Base-by-base conservation (phyloP, 2,113 vertebrate species). In the Sprattus sprattus region DNA sequence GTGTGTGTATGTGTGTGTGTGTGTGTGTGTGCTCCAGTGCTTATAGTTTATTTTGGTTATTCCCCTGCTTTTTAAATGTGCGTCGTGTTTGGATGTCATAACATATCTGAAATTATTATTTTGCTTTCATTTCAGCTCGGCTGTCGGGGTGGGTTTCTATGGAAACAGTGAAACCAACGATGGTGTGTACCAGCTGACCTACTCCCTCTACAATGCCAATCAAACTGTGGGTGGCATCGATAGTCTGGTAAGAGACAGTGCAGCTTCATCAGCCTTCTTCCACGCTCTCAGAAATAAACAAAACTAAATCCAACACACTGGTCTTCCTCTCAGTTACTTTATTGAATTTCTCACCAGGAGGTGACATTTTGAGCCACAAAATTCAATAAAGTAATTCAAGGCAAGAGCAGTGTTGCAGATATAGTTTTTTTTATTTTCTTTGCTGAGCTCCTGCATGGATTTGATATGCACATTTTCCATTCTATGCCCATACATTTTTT, bases 91-190 rank as follows among this genome's bases (percentile, higher is more conserved):
- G 11, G 28, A 32, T 83, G 75, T 78, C 28, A 60, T 39, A 32
- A 84, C 84, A 84, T 81, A 86, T 87, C 18, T 81, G 81, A 85
- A 57, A 89, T 86, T 91, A 82, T 87, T 49, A 39, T 32, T 83
- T 83, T 89, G 81, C 84, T 25, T 85, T 81, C 82, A 88, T 89
- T 86, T 78, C 89, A 99, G 98, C n/a, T 96, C 95, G 15, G 97
- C 97, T 0, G 95, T 99, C 0, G 97, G 97, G 25, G 84, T 98
- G 47, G 98, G 98, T 94, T 99, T 99, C 95, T 99, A 99, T 45
- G 98, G 98, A 86, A 99, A 99, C 96, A 99, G 98, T 0, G 96
- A 99, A 95, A 96, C 97, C 94, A 98, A 97, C 0, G 98, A 99
- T 0, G 98, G 98, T 0, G 92, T 97, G 54, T 95, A 97, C 94